These are phyloP conservation scores for Megastigmus dorsalis DNA, from an alignment of 2,888 invertebrate genomes.

Conservation along the genomic window DNA sequence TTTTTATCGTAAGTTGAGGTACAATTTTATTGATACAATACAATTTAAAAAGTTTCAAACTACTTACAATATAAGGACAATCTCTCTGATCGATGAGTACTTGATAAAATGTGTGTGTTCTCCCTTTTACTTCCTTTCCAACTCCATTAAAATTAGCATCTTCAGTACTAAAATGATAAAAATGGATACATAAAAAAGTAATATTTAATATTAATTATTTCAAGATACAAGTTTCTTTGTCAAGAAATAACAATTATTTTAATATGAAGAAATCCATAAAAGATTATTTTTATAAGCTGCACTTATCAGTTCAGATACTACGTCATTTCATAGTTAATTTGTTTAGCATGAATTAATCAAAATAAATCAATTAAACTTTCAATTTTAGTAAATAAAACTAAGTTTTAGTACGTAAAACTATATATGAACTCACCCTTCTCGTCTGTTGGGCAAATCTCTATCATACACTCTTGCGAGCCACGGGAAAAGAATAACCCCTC, in stretches of 20 bases:
- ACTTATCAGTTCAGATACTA: too few species aligned
- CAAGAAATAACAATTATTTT: background rate
- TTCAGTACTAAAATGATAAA: slow-evolving; percentile 61
- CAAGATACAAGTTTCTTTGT: too few species aligned
- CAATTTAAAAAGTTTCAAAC: too few species aligned
- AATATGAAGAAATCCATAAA: background rate
- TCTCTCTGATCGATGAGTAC: slow-evolving; percentile 97
- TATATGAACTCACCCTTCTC: slow-evolving; percentile 74
- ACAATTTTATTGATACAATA: too few species aligned
- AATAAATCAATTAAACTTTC: too few species aligned
- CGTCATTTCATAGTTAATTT: too few species aligned
- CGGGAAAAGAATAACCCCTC: slow-evolving; percentile 97
- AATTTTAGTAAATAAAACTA: too few species aligned
- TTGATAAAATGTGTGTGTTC: slow-evolving; percentile 97
- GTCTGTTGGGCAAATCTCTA: slow-evolving; percentile 86
- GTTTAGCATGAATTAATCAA: too few species aligned
- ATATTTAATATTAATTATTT: background rate
- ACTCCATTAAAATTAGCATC: slow-evolving; percentile 75
- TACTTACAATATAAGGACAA: slow-evolving; percentile 94
- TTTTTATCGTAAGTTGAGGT: too few species aligned
- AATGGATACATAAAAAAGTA: background rate
- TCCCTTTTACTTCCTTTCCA: slow-evolving; percentile 91
- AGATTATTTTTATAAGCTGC: background rate
- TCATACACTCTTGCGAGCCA: slow-evolving; percentile 98
- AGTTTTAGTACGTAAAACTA: slow-evolving; percentile 55